Conservation (phyloP, 2,888 invertebrate genomes). For the Melanophora roralis region DNA sequence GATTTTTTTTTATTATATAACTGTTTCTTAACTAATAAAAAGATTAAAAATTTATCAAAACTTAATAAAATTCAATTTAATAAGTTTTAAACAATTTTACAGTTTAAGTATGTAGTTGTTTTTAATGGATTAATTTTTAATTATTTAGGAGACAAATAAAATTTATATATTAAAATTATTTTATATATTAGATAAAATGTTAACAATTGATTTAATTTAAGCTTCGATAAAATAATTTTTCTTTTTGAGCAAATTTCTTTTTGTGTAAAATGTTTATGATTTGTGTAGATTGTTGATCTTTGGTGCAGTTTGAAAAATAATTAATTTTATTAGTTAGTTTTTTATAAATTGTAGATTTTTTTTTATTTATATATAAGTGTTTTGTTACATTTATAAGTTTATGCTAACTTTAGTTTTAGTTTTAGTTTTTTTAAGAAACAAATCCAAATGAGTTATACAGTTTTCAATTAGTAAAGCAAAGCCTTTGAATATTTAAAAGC, state of each 20-base stretch:
- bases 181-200: constrained; percentile 21
- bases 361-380: constrained; percentile 4
- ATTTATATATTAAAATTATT: not conserved
- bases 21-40: no score
- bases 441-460: no score
- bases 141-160: no score
- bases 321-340: constrained; percentile 14
- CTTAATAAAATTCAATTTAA: no score
- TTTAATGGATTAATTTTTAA: no score
- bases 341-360: constrained; percentile 36
- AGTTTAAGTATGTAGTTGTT: no score
- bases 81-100: no score
- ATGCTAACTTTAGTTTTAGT: not conserved
- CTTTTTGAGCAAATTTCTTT: constrained; percentile 25
- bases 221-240: constrained; percentile 19
- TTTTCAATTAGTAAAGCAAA: no score
- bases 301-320: constrained; percentile 56
- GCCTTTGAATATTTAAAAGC: no score
- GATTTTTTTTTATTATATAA: no score
- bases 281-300: constrained; percentile 58
- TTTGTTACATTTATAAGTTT: not conserved
- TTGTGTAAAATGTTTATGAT: constrained; percentile 59
- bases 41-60: no score
- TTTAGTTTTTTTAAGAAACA: not conserved
- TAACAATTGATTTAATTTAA: constrained; percentile 25